Conservation (phyloP, 1,140 invertebrate genomes). For the Nephila pilipes region DNA sequence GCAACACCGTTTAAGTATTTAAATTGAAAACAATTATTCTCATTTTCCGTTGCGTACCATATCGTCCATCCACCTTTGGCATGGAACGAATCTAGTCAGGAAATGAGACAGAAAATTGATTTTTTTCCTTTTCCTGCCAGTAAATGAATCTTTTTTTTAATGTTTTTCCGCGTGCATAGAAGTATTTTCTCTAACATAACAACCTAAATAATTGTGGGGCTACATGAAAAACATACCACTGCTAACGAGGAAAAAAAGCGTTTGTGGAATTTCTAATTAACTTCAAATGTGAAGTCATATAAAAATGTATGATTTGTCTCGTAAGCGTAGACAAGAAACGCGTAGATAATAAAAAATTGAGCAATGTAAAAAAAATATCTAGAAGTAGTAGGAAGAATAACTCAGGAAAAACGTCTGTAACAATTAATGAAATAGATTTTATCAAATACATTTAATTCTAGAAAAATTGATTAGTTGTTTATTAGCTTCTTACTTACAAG, state of each 20-base stretch:
- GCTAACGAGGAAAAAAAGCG: background rate
- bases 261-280: slow-evolving; percentile 45
- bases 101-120: slow-evolving; percentile 50
- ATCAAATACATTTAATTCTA: too few relatives aligned
- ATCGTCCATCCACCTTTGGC: background rate
- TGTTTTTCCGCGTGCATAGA: background rate
- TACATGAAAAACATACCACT: background rate
- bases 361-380: background rate
- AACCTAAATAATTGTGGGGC: background rate
- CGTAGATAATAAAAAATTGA: background rate
- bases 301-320: background rate
- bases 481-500: too few relatives aligned
- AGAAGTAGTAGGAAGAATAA: too few relatives aligned
- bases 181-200: background rate
- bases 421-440: too few relatives aligned
- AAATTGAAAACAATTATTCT: slow-evolving; percentile 30
- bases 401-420: too few relatives aligned
- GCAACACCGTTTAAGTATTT: background rate
- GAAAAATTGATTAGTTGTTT: too few relatives aligned
- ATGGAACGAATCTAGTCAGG: background rate
- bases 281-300: background rate
- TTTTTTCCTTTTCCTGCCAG: slow-evolving; percentile 1
- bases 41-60: background rate
- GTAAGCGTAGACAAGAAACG: too few relatives aligned
- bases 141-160: background rate